Evolutionary conservation across 2,113 vertebrate genomes (phyloP).

Genomic region (Otocyon megalotis): DNA sequence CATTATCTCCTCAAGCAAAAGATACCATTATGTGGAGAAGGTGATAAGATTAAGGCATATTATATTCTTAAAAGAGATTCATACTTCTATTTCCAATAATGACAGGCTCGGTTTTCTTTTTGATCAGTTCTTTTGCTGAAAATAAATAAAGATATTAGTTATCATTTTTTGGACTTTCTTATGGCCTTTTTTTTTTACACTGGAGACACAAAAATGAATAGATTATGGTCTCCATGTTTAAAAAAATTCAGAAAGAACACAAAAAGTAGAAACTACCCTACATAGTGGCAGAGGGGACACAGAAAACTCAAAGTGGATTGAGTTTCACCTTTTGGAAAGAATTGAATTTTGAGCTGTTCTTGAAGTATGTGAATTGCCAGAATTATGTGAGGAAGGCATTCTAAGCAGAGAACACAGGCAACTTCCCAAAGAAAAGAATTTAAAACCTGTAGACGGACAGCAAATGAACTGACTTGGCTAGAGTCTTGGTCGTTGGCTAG

Average conservation of each 20-base stretch:
- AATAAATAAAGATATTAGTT: conserved; percentile 23
- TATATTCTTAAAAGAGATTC: not conserved
- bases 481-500: not conserved
- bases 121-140: not conserved
- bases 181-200: not conserved
- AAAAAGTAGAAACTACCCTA: not conserved
- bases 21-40: not conserved
- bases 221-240: not conserved
- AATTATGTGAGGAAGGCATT: not conserved
- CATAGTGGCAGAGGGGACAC: not conserved
- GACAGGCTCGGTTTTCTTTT: not conserved
- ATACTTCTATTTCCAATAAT: not conserved
- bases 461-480: not conserved
- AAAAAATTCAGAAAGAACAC: conserved; percentile 8
- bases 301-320: not conserved
- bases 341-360: not conserved
- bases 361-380: not conserved
- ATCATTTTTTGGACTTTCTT: not conserved
- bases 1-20: not conserved
- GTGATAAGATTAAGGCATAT: not conserved
- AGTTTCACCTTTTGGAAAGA: not conserved
- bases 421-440: not conserved
- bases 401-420: not conserved
- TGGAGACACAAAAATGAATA: not conserved
- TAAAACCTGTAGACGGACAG: not conserved